Evolutionary conservation across 2,113 vertebrate species (phyloP).

Genomic region (Percina caprodes): DNA sequence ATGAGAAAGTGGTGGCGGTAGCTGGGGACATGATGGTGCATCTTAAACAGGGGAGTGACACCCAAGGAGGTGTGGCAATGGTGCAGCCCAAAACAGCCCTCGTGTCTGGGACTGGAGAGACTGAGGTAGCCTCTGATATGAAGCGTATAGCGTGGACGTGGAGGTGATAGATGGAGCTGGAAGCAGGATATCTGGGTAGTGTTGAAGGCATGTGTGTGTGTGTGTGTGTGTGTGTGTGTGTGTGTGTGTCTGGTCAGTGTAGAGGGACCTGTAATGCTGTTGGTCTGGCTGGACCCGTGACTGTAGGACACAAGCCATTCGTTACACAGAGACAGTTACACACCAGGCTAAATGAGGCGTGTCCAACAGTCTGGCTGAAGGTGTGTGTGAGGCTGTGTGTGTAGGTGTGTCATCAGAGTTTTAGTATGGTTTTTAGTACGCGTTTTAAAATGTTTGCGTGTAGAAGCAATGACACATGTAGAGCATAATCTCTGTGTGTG

Average conservation of each 20-base stretch:
- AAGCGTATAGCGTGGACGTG: constrained; percentile 29
- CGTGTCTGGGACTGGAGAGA: neutral
- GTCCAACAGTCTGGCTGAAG: constrained; percentile 69
- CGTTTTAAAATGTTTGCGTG: constrained; percentile 51
- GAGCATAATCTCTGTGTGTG: constrained; percentile 5
- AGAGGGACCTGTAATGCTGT: constrained; percentile 38
- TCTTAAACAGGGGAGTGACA: constrained; percentile 61
- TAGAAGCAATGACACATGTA: constrained; percentile 15
- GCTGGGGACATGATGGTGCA: constrained; percentile 62
- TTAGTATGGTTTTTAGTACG: constrained; percentile 39
- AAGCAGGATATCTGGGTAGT: constrained; percentile 73
- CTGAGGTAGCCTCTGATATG: constrained; percentile 46
- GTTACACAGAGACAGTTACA: constrained; percentile 75
- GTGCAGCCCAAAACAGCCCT: neutral
- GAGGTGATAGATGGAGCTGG: constrained; percentile 68
- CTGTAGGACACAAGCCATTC: constrained; percentile 69
- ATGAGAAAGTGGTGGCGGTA: constrained; percentile 72
- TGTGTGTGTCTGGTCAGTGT: constrained; percentile 58
- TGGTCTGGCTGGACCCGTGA: constrained; percentile 61
- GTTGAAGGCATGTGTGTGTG: constrained; percentile 35
- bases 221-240: constrained; percentile 32
- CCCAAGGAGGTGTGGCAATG: constrained; percentile 19
- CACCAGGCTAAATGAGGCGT: constrained; percentile 79
- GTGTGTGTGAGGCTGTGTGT: constrained; percentile 46
- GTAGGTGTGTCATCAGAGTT: constrained; percentile 45